These are phyloP conservation scores for Cydia splendana DNA, from an alignment of 1,140 invertebrate species.

Conservation along the genomic window DNA sequence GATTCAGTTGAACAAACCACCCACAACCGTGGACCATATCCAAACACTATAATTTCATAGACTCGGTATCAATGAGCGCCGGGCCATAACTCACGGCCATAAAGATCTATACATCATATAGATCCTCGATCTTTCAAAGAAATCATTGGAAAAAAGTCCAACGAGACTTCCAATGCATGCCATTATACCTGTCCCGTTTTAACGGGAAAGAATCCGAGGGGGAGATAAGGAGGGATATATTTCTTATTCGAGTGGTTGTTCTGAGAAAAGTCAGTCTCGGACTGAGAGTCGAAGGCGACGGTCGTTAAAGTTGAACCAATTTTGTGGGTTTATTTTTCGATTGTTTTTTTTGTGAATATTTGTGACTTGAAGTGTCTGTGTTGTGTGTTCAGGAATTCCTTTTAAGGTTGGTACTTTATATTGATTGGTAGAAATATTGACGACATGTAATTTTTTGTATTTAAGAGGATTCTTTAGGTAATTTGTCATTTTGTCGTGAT, in stretches of 20 bases:
- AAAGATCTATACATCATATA: constrained; percentile 39
- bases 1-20: constrained; percentile 13
- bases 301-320: not conserved
- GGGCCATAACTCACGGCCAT: constrained; percentile 33
- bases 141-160: constrained; percentile 37
- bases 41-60: constrained; percentile 35
- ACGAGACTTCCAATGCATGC: constrained; percentile 28
- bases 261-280: constrained; percentile 5
- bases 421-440: not conserved
- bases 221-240: not conserved
- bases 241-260: constrained; percentile 2
- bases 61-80: constrained; percentile 31
- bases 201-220: constrained; percentile 9
- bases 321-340: constrained; percentile 6
- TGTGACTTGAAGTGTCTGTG: constrained; percentile 20
- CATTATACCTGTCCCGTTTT: constrained; percentile 15
- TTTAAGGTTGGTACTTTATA: not conserved
- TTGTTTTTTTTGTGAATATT: constrained; percentile 7
- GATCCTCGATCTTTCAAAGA: constrained; percentile 38
- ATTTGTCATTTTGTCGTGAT: not conserved
- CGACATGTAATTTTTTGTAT: not conserved
- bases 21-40: constrained; percentile 10
- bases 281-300: not conserved
- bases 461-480: not conserved
- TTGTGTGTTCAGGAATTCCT: constrained; percentile 13